Conservation (phyloP, 1,140 invertebrate species). For the Drosophila lowei region DNA sequence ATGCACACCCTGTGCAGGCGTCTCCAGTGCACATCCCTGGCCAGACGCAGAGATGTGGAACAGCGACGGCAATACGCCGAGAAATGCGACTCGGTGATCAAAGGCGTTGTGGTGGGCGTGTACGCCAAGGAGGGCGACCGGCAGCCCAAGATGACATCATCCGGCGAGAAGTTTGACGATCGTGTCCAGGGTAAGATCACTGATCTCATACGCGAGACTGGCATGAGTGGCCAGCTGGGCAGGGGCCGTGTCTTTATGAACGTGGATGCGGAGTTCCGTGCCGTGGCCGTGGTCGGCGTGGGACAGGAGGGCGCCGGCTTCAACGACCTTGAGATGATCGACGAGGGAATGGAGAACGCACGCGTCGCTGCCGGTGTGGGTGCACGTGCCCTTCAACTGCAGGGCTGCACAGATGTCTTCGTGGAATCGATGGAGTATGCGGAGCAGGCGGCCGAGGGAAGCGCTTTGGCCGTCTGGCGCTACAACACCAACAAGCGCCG, state of each 20-base stretch:
- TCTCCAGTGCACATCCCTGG: not conserved
- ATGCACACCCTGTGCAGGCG: constrained; percentile 18
- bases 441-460: constrained; percentile 90
- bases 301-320: constrained; percentile 86
- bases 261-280: constrained; percentile 86
- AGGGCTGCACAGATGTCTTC: constrained; percentile 85
- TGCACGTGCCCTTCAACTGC: constrained; percentile 85
- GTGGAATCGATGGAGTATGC: constrained; percentile 89
- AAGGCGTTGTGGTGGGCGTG: constrained; percentile 82
- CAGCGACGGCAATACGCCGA: constrained; percentile 2
- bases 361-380: constrained; percentile 85
- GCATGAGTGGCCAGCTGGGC: constrained; percentile 83
- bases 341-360: constrained; percentile 85
- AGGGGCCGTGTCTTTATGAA: constrained; percentile 86
- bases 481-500: constrained; percentile 87
- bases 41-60: not conserved
- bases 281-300: constrained; percentile 88
- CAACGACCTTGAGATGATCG: constrained; percentile 87
- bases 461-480: constrained; percentile 86
- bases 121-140: constrained; percentile 79
- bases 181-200: constrained; percentile 76
- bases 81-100: constrained; percentile 49
- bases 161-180: constrained; percentile 83
- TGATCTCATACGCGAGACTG: constrained; percentile 69
- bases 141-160: constrained; percentile 72